These are phyloP conservation scores for Oreortyx pictus DNA, from an alignment of 2,797 vertebrate species.

Conservation along the genomic window DNA sequence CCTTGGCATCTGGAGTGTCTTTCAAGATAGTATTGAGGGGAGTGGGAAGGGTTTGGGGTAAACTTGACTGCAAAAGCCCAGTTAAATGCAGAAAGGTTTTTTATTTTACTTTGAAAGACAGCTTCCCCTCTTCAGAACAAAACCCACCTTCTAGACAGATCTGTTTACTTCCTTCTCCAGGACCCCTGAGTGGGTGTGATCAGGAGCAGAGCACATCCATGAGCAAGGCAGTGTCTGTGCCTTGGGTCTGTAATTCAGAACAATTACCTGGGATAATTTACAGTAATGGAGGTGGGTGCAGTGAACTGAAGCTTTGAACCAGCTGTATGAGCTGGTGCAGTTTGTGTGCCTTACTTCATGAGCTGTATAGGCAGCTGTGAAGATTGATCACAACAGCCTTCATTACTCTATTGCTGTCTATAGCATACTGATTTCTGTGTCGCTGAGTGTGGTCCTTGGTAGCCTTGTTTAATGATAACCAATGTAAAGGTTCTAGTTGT, in stretches of 20 bases:
- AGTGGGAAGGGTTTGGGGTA: rapidly evolving
- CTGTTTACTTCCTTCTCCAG: background rate
- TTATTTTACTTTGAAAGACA: background rate
- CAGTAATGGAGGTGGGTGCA: background rate
- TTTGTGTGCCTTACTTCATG: background rate
- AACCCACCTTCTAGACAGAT: background rate
- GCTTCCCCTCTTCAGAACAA: background rate
- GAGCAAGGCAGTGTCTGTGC: background rate
- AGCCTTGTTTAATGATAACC: background rate
- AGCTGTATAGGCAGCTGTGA: background rate
- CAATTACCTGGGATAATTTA: background rate
- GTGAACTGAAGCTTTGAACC: background rate
- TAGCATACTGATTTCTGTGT: background rate
- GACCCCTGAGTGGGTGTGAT: background rate
- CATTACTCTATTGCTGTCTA: too few relatives aligned
- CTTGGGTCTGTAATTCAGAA: background rate
- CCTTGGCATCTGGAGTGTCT: background rate
- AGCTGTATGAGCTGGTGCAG: too few relatives aligned
- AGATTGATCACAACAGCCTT: background rate
- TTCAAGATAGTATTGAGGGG: background rate
- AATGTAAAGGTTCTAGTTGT: background rate
- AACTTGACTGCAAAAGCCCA: background rate
- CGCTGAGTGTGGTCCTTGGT: background rate
- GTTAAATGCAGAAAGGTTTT: background rate
- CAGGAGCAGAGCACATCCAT: background rate